These are phyloP conservation scores for Aporophyla lueneburgensis DNA, from an alignment of 2,888 invertebrate genomes.

Conservation along the genomic window DNA sequence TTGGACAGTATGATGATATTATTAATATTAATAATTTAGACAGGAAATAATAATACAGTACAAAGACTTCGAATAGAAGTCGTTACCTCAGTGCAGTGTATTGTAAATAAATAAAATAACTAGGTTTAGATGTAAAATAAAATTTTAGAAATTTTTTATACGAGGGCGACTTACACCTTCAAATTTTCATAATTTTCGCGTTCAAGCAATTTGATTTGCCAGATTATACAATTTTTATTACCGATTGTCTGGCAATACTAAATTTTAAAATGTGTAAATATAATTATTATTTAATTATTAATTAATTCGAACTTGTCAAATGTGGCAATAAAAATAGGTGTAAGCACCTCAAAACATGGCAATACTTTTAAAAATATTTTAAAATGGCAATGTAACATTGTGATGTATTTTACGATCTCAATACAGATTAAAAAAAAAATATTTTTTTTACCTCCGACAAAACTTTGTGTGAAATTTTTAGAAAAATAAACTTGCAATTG, in stretches of 20 bases:
- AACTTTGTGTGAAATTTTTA: conserved; percentile 63
- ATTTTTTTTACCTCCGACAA: conserved; percentile 74
- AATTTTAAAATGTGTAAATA: conserved; percentile 62
- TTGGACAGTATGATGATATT: conserved; percentile 77
- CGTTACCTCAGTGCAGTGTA: conserved; percentile 89
- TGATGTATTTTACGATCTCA: conserved; percentile 89
- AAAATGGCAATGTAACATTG: conserved; percentile 81
- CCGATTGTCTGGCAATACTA: conserved; percentile 62
- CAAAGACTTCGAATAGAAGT: conserved; percentile 61
- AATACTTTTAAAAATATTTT: conserved; percentile 77
- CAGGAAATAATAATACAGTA: conserved; percentile 73
- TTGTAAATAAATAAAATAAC: conserved; percentile 82
- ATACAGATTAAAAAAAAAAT: conserved; percentile 78
- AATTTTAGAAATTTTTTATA: conserved; percentile 80
- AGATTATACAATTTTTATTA: conserved; percentile 53
- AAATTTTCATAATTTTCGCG: conserved; percentile 65
- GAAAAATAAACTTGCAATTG: conserved; percentile 59
- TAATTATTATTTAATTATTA: conserved; percentile 67
- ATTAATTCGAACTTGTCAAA: conserved; percentile 56
- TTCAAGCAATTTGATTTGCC: conserved; percentile 60
- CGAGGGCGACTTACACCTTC: conserved; percentile 81
- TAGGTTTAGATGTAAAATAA: conserved; percentile 76
- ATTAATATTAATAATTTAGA: conserved; percentile 75
- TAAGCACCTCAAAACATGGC: conserved; percentile 76
- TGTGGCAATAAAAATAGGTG: conserved; percentile 66